phyloP scores from a whole-genome alignment of 2,113 vertebrate genomes.

The Corythornis madagascariensis region DNA sequence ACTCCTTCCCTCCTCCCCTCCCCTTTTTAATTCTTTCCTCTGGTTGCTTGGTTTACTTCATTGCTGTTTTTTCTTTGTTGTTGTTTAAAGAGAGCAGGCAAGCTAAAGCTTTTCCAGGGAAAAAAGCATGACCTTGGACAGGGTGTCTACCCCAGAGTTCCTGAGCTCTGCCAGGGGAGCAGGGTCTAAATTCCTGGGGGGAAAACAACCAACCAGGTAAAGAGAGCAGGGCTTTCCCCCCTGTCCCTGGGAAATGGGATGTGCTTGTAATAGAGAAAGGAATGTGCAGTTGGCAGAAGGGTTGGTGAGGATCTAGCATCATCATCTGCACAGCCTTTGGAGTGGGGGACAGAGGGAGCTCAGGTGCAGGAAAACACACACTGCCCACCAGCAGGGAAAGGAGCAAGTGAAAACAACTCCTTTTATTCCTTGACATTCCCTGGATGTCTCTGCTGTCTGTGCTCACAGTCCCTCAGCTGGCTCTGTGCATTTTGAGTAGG shows the following conservation, averaged over 20 bases:
- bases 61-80: neutral
- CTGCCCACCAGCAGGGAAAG: neutral
- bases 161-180: neutral
- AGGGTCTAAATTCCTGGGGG: too few species aligned
- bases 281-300: slow-evolving; percentile 12
- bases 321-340: neutral
- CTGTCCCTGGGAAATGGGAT: neutral
- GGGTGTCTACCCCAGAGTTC: neutral
- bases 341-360: neutral
- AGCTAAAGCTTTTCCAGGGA: neutral
- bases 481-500: neutral
- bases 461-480: neutral
- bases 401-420: neutral
- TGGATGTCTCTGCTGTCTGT: neutral
- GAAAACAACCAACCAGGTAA: neutral
- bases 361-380: neutral
- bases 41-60: neutral
- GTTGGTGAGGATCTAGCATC: neutral
- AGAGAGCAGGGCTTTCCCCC: neutral
- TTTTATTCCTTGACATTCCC: neutral
- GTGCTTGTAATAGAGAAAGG: slow-evolving; percentile 32
- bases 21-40: neutral
- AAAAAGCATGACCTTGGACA: neutral
- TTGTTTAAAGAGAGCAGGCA: slow-evolving; percentile 3
- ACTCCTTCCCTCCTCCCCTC: neutral